Base-by-base conservation (phyloP, 2,888 invertebrate genomes). In the Perizoma affinitatum region DNA sequence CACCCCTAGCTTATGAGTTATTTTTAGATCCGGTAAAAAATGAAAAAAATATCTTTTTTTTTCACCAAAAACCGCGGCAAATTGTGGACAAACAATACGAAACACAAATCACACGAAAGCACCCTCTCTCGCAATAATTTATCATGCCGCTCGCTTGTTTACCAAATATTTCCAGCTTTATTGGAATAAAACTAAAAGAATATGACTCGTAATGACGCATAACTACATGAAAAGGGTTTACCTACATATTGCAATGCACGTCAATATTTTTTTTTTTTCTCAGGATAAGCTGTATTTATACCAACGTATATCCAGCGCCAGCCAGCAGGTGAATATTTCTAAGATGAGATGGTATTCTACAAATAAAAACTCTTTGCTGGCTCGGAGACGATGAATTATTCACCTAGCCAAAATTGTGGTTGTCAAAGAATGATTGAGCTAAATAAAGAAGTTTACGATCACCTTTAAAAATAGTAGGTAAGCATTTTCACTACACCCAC, bases 91-190 rank as follows among this genome's bases (percentile, higher is more conserved):
- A 62, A 65, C 58, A 64, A 61, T 59, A 59, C 58, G 54, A 53
- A 63, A 67, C 70, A 71, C 68, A 71, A 70, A 71, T 71, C 70
- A 67, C 56, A 57, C 54, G 63, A 53, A 63, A 64, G 59, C 62
- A 65, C 59, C 66, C 65, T 62, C 66, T 66, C 44, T 11, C 51
- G 61, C 53, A 61, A 67, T 68, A 69, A 70, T 70, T 70, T 70
- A 69, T 64, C 63, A 55, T 65, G 51, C 46, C 36, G n/a, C 51
- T 56, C 58, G 62, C 60, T 69, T 66, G 67, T 69, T 65, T 64
- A 62, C 67, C 59, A 62, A 62, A 63, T 63, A 64, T 64, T 62
- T 67, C 59, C 59, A 58, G 67, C 61, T 66, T 68, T 65, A 66
- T 65, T 57, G 60, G 59, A 48, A 58, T 56, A 54, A 59, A 67